Base-by-base conservation (phyloP, 37 sponge, comb jelly and placozoan species). In the Diacarnus erythraeanus region DNA sequence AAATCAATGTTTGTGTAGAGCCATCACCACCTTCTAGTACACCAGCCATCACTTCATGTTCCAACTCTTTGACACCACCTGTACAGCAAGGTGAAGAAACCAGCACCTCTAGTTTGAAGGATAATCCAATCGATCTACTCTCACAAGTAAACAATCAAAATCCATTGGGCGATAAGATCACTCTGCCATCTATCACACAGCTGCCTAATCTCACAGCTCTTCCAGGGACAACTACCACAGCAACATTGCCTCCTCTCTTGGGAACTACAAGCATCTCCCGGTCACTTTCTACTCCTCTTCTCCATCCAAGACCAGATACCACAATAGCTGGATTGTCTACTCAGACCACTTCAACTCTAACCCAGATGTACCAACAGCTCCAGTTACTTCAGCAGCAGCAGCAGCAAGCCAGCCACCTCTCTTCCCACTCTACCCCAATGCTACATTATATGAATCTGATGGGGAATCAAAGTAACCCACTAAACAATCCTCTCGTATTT, bases 381-480 rank as follows among this genome's bases (percentile, higher is more conserved):
- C 71, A 71, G 26, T 42, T 41, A 5, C 69, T 36, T 27, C 54
- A 74, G 57, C 74, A 25, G 2, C 74, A 68, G 57, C 79, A 65
- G 29, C 78, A 64, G 31, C 78, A 78, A 41, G 51, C 27, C 29
- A 0, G 23, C 1, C 42, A 35, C 38, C 64, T 22, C 12, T 22
- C 22, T 6, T 21, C 34, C 29, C 57, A n/a, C 57, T 56, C 51
- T 12, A 22, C 69, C 38, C 41, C 64, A n/a, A 64, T 82, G 82
- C 74, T 73, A 0, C 82, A 82, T 64, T 82, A 74, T 54, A 64
- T 82, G 66, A 38, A 60, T 42, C 44, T 74, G 9, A 25, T 64
- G 66, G 61, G 61, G 22, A 60, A 5, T 25, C 31, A 26, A 15
- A 5, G 35, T 5, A n/a, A n/a, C n/a, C 66, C 17, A 35, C 34